Conservation (phyloP, 2,113 vertebrate genomes). For the Tetraodon nigroviridis region DNA sequence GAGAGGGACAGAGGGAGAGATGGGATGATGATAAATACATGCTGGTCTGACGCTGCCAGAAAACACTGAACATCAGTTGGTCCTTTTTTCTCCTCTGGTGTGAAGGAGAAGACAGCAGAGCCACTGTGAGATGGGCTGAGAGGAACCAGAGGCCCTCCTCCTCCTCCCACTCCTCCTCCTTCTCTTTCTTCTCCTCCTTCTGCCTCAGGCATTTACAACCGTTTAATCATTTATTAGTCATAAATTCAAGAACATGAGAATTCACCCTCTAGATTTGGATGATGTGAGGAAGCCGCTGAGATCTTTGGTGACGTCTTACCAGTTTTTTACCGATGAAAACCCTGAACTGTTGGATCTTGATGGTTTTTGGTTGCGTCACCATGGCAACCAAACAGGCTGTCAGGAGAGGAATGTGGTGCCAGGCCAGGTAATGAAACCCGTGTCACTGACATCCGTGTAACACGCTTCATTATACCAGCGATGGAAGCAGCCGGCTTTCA, state of each 20-base stretch:
- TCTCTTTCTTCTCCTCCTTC: neutral
- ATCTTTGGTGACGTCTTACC: neutral
- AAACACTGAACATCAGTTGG: conserved; percentile 74
- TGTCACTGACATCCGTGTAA: conserved; percentile 49
- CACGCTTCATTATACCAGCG: conserved; percentile 46
- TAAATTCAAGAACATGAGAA: no score
- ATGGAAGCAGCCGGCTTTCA: no score
- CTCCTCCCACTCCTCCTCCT: conserved; percentile 1
- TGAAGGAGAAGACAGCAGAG: conserved; percentile 53
- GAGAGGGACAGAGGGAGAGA: conserved; percentile 34
- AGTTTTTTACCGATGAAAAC: conserved; percentile 28
- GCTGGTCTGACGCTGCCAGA: conserved; percentile 49
- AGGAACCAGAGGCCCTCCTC: conserved; percentile 46
- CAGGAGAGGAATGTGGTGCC: conserved; percentile 42
- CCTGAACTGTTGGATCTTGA: conserved; percentile 38
- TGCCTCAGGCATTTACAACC: no score
- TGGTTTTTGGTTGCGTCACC: conserved; percentile 41
- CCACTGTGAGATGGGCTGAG: conserved; percentile 29
- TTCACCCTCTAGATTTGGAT: no score
- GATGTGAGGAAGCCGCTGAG: neutral
- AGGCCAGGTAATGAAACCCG: conserved; percentile 70
- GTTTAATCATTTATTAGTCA: no score
- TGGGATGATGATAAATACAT: conserved; percentile 49
- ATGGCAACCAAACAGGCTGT: conserved; percentile 55
- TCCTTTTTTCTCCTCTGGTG: conserved; percentile 55